Base-by-base conservation (phyloP, 2,888 invertebrate species). In the Pterostichus madidus region DNA sequence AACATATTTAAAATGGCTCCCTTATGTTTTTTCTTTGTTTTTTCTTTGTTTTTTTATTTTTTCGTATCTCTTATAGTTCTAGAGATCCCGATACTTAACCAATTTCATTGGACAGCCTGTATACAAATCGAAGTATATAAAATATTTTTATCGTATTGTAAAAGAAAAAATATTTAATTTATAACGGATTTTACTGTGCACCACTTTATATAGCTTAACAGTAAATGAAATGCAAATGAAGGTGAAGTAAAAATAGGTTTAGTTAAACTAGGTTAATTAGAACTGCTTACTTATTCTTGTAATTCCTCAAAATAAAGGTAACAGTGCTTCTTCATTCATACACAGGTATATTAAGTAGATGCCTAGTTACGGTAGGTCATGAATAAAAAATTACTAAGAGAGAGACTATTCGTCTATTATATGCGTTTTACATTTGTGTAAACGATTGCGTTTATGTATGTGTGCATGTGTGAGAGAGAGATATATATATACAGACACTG, bases 191-290 rank as follows among this genome's bases (percentile, higher is more conserved):
- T 73, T 15, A 73, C 6, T 8, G 31, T 15, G 17, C 11, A 39
- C 24, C 17, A 73, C 44, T 73, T 73, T 73, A 46, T 73, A 17
- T 6, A 64, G 17, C 5, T 73, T 73, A 73, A 73, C 73, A 73
- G 73, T 73, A 73, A 73, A 73, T 17, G 15, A 73, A 46, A 73
- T 73, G 73, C 46, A 46, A 73, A 73, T 73, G 49, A 73, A 44
- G 15, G 10, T 24, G 73, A 39, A 24, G 39, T 8, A 73, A 46
- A 73, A 73, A 73, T 73, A 46, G 44, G 31, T 44, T 46, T 15
- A 31, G 73, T 73, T 44, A 73, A 73, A 73, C 49, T 73, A 73
- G 73, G 73, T 73, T 49, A 73, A 73, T 73, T 73, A 64, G 35
- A 64, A 64, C n/a, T 64, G 13, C 64, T 35, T 64, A 13, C 24